Evolutionary conservation across 2,113 vertebrate species (phyloP), one percentile per base, ranked within the genome.

Genomic region (Nettapus auritus): DNA sequence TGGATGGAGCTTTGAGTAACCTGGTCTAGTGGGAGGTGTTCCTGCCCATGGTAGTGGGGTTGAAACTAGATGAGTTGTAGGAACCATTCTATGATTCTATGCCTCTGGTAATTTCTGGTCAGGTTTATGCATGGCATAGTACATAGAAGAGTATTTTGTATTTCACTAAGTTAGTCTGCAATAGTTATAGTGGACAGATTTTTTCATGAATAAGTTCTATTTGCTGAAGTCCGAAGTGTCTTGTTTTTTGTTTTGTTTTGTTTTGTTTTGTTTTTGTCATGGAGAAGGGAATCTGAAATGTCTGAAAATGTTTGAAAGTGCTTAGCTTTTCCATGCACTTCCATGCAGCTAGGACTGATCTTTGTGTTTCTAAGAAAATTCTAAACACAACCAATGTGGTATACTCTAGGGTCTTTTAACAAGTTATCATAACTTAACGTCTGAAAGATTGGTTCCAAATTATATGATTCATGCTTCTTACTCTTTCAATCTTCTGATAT

Each of bases 241-340:
- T 8, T 44, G 8, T 73, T 50, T 0, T 55, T 29, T n/a, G n/a
- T n/a, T n/a, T n/a, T n/a, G n/a, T n/a, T n/a, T n/a, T 5, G 3
- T 3, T 1, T 8, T 44, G 8, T 73, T 50, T 0, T 55, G 25
- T 48, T 68, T 75, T 13, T 48, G 11, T 33, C 23, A 36, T 29
- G 23, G 36, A 75, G 82, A 59, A 46, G 3, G 14, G 8, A 38
- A 74, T 93, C 15, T 71, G 34, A 84, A 95, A 69, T 25, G 1
- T 18, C 22, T n/a, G 9, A 21, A 19, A 9, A 29, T 7, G 57
- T 55, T 71, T 42, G 6, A 83, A 75, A 34, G 57, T 82, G 9
- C 8, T 64, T 46, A 31, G 29, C 17, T 1, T 56, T 73, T 9
- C 8, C 59, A 42, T 23, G 26, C 1, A 1, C 8, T 69, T 69